Evolutionary conservation across 2,888 invertebrate genomes (phyloP).

Genomic region (Chloroclysta siterata): DNA sequence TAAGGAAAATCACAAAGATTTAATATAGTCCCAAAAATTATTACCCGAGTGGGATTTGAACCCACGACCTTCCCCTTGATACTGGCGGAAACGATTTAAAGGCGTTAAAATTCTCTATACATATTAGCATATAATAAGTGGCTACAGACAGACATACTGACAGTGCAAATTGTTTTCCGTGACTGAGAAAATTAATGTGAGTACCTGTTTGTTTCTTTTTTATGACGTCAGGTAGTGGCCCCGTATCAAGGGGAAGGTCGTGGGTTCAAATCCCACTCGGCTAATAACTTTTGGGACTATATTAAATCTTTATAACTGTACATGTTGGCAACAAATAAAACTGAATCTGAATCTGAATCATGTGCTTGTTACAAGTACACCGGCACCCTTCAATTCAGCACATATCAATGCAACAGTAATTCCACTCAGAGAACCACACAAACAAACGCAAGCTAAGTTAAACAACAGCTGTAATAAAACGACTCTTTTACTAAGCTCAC

Average conservation of each 20-base stretch:
- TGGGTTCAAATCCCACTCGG: too few species aligned
- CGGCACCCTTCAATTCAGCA: neutral
- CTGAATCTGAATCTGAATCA: too few species aligned
- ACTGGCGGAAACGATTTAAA: slow-evolving; percentile 30
- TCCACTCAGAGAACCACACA: neutral
- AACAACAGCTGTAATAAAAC: slow-evolving; percentile 29
- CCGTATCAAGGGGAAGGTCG: too few species aligned
- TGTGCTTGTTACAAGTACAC: neutral
- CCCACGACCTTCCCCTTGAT: too few species aligned
- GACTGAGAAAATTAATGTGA: slow-evolving; percentile 9
- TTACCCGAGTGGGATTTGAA: too few species aligned
- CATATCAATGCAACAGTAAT: neutral
- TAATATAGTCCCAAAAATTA: too few species aligned
- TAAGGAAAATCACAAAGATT: too few species aligned
- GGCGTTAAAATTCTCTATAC: slow-evolving; percentile 39
- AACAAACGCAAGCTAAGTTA: slow-evolving; percentile 6
- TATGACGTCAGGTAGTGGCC: neutral
- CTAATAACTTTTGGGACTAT: too few species aligned
- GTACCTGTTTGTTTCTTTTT: slow-evolving; percentile 13
- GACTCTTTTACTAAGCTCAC: slow-evolving; percentile 32
- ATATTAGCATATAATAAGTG: slow-evolving; percentile 45
- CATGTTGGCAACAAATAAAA: too few species aligned
- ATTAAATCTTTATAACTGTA: too few species aligned
- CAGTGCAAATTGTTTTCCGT: slow-evolving; percentile 41
- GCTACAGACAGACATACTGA: slow-evolving; percentile 39